Evolutionary conservation across 1,140 invertebrate species (phyloP).

Genomic region (Zaprionus africanus): DNA sequence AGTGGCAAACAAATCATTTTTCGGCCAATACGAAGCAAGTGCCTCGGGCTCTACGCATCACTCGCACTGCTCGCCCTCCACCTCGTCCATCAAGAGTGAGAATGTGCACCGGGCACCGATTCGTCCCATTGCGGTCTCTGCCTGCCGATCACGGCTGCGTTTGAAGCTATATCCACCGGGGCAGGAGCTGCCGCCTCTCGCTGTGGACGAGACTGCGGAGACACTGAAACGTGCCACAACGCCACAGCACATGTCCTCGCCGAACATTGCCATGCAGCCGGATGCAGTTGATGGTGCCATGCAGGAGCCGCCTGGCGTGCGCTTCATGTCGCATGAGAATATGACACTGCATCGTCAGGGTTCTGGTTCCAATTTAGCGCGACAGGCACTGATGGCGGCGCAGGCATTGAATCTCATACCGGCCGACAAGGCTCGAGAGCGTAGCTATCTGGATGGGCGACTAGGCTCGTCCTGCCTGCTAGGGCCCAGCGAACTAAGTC

Average conservation of each 20-base stretch:
- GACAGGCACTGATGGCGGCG: constrained; percentile 90
- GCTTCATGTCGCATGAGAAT: constrained; percentile 82
- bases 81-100: constrained; percentile 63
- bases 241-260: constrained; percentile 83
- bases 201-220: constrained; percentile 37
- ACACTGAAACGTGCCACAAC: constrained; percentile 69
- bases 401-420: constrained; percentile 92
- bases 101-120: constrained; percentile 67
- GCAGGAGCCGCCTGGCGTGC: constrained; percentile 50
- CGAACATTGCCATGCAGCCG: constrained; percentile 80
- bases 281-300: constrained; percentile 44
- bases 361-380: constrained; percentile 85
- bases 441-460: constrained; percentile 92
- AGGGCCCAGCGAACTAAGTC: constrained; percentile 92
- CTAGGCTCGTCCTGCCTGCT: constrained; percentile 91
- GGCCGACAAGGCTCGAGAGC: constrained; percentile 90
- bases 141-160: constrained; percentile 78
- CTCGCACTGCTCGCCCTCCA: constrained; percentile 63
- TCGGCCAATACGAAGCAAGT: constrained; percentile 51
- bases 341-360: constrained; percentile 71
- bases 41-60: constrained; percentile 37
- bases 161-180: constrained; percentile 81
- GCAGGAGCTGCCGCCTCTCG: constrained; percentile 66
- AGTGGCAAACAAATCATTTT: constrained; percentile 72
- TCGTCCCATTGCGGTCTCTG: constrained; percentile 77